phyloP scores from a whole-genome alignment of 2,113 vertebrate genomes.

The Andinoacara biseriatus region DNA sequence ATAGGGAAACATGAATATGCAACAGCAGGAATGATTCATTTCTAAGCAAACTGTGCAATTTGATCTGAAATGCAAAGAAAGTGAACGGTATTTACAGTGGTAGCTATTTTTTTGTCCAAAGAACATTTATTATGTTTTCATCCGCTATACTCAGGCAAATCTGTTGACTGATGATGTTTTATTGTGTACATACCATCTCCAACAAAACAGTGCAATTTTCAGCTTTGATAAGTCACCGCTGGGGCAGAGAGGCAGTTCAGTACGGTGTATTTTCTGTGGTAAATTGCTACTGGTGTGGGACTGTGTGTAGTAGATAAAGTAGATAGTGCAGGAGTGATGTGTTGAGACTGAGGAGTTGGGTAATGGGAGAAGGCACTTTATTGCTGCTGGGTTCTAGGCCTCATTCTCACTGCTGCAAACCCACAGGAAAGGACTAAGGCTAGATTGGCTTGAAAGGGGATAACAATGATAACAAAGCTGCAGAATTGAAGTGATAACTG shows the following conservation, averaged over 20 bases:
- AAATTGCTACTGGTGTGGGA: conserved; percentile 3
- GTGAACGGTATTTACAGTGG: not conserved
- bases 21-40: conserved; percentile 28
- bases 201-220: conserved; percentile 34
- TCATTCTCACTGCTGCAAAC: conserved; percentile 20
- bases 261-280: conserved; percentile 14
- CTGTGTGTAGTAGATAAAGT: conserved; percentile 32
- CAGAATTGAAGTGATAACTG: conserved; percentile 59
- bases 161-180: conserved; percentile 22
- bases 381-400: conserved; percentile 29
- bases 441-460: conserved; percentile 50
- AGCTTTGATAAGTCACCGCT: conserved; percentile 8
- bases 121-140: conserved; percentile 7
- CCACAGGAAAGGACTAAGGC: conserved; percentile 39
- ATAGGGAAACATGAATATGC: conserved; percentile 56
- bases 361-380: conserved; percentile 58
- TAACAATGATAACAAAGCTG: conserved; percentile 53
- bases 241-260: conserved; percentile 20
- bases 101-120: conserved; percentile 20
- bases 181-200: conserved; percentile 26
- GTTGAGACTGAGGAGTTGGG: conserved; percentile 45
- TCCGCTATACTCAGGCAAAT: not conserved
- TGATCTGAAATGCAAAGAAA: conserved; percentile 4
- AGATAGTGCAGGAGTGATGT: conserved; percentile 36
- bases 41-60: conserved; percentile 32